These are phyloP conservation scores for Corythaixoides concolor DNA, from an alignment of 2,113 vertebrate genomes.

Conservation along the genomic window DNA sequence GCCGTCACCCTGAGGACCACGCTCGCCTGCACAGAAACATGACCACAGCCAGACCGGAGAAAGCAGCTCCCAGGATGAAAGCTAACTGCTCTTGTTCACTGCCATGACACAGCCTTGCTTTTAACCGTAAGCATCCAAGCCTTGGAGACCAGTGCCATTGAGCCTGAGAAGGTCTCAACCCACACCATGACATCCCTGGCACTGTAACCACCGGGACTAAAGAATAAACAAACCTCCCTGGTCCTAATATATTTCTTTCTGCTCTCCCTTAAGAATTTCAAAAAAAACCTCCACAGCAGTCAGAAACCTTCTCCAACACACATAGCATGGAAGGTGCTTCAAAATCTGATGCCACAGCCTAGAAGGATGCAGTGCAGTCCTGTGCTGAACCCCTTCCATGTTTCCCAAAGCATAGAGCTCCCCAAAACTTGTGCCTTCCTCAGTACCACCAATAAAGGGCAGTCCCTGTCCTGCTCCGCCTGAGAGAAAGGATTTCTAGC, in stretches of 20 bases:
- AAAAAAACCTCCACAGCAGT: background rate
- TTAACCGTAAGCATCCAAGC: background rate
- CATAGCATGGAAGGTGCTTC: background rate
- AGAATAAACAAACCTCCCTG: background rate
- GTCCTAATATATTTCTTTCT: background rate
- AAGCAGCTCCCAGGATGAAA: background rate
- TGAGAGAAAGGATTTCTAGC: background rate
- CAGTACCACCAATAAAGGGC: background rate
- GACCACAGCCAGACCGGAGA: background rate
- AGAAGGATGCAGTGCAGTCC: background rate
- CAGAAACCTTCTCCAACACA: background rate
- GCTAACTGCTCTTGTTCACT: background rate
- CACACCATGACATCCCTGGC: background rate
- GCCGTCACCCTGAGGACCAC: rapidly evolving
- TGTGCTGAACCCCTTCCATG: background rate
- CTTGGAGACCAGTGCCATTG: background rate
- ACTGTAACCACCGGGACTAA: background rate
- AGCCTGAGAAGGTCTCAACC: background rate
- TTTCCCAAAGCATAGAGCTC: background rate
- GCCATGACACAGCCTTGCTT: background rate
- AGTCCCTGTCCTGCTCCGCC: background rate
- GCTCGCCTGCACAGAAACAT: background rate
- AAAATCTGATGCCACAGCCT: background rate
- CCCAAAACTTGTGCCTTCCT: background rate
- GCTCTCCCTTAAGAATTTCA: background rate